phyloP scores from a whole-genome alignment of 2,888 invertebrate species.

The Archaeoteleia sp. region DNA sequence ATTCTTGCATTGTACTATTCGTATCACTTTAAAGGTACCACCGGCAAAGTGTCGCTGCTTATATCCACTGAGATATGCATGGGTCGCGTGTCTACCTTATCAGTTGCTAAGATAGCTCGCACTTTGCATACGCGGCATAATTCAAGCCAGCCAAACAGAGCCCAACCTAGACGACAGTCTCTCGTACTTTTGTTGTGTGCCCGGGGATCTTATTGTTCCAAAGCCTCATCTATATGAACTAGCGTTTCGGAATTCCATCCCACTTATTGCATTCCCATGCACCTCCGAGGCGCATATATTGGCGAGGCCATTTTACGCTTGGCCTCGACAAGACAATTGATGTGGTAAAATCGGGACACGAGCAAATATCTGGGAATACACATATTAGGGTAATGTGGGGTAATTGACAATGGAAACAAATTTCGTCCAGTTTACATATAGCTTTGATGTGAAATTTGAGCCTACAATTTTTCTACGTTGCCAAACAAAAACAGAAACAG shows the following conservation, averaged over 20 bases:
- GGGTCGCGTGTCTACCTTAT: constrained; percentile 73
- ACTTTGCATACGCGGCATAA: constrained; percentile 73
- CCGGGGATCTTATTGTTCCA: constrained; percentile 34
- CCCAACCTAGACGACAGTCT: constrained; percentile 57
- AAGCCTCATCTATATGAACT: constrained; percentile 14
- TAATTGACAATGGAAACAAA: too few relatives aligned
- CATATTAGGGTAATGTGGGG: too few relatives aligned
- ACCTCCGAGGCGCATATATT: constrained; percentile 1
- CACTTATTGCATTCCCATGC: constrained; percentile 39
- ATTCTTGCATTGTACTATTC: constrained; percentile 25
- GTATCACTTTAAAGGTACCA: constrained; percentile 44
- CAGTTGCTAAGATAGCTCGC: constrained; percentile 71
- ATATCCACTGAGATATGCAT: constrained; percentile 69
- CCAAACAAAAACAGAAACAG: too few relatives aligned
- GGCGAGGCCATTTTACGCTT: too few relatives aligned
- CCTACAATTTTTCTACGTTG: too few relatives aligned
- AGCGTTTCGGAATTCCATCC: constrained; percentile 27
- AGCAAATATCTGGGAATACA: too few relatives aligned
- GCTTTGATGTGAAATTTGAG: too few relatives aligned
- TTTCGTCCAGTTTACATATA: too few relatives aligned
- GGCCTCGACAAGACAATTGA: too few relatives aligned
- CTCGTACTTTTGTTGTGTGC: constrained; percentile 24
- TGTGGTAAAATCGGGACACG: too few relatives aligned
- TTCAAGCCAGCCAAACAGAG: constrained; percentile 62
- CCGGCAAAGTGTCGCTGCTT: constrained; percentile 68